Evolutionary conservation across 1,140 invertebrate species (phyloP), one percentile per base, ranked within the genome.

Genomic region (Contarinia nasturtii): DNA sequence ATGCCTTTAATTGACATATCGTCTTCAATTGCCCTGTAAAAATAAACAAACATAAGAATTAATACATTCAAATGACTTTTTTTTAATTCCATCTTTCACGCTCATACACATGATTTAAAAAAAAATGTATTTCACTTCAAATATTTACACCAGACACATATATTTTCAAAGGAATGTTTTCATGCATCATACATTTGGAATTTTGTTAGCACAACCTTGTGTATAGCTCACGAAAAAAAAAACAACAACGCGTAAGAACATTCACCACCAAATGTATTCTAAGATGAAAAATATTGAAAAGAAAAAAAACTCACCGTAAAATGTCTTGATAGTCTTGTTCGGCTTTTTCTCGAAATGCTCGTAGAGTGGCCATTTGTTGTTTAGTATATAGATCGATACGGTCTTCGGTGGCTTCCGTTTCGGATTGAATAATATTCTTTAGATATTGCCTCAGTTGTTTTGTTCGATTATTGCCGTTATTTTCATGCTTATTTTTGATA

Each of bases 261-360:
- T n/a, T n/a, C n/a, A n/a, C n/a, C n/a, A n/a, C n/a, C n/a, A n/a
- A n/a, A n/a, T n/a, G n/a, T n/a, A n/a, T n/a, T n/a, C n/a, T n/a
- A n/a, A n/a, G n/a, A n/a, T n/a, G n/a, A n/a, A n/a, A n/a, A n/a
- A n/a, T n/a, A n/a, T n/a, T n/a, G n/a, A n/a, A n/a, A n/a, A n/a
- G n/a, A n/a, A n/a, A n/a, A n/a, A n/a, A n/a, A 12, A 60, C 57
- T 19, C 50, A 36, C 4, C 53, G 49, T 38, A 41, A 21, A 7
- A 63, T 47, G 20, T 54, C 46, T 33, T 52, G 57, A 11, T 44
- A 46, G 33, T 63, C 61, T 50, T 63, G 57, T 34, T 61, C 54
- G 7, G 53, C 51, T 48, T 61, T 63, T 51, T 63, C 60, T 12
- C 57, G 54, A 46, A 57, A 63, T 45, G 53, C 59, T 46, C 63